Evolutionary conservation across 2,113 vertebrate genomes (phyloP), one percentile per base, ranked within the genome.

Genomic region (Platichthys flesus): DNA sequence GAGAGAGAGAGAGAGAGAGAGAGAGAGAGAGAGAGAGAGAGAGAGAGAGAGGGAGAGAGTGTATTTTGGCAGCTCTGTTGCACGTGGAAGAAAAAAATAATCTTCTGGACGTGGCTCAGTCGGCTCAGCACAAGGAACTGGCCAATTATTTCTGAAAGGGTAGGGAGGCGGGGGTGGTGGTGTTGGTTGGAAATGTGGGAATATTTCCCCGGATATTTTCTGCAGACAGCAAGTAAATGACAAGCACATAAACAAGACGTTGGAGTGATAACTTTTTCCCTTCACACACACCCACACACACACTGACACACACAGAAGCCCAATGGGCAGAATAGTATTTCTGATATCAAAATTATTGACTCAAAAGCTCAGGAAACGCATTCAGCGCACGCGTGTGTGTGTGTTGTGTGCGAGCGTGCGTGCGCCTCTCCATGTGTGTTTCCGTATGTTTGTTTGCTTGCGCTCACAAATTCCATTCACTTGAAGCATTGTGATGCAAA

Each of bases 91-190:
- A 37, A 60, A 31, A n/a, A 78, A 77, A 79, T 80, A 77, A 82
- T 74, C 76, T 35, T 57, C 76, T 67, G 81, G 84, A 85, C 54
- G 76, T 81, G 77, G 56, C 64, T 67, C 47, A 88, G 84, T 84
- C 78, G 57, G 80, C 84, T 88, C 85, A 82, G 86, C 85, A 87
- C 85, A 76, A 83, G 79, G 49, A 88, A 81, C 84, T 74, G 88
- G 88, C 91, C 93, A 94, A 94, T 93, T 93, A 94, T 93, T 93
- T 93, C 80, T 90, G 88, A 92, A 93, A 92, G 91, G 92, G 90
- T 89, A 90, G 67, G 87, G 91, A 92, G 92, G 31, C 31, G 83
- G 81, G 88, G 92, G 92, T 84, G 83, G 89, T 89, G 45, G 45
- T 13, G 45, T 13, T 47, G 12, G 45, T 13, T 88, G 88, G 82